Base-by-base conservation (phyloP, 35 echinoderm and acorn worm genomes). In the Stichopus chloronotus region DNA sequence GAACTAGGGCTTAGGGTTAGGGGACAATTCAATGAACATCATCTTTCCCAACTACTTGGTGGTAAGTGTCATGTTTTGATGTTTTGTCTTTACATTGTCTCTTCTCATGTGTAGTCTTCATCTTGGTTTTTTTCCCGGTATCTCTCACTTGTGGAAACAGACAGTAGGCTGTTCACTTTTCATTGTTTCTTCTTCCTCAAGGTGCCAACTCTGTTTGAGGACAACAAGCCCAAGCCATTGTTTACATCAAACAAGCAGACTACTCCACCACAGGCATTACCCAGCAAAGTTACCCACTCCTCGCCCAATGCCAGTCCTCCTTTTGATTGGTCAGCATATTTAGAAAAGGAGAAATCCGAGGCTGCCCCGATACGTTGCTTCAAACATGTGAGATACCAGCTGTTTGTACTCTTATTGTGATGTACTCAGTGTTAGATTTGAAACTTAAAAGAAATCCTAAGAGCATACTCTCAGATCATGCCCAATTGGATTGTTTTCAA, bases 201-300 rank as follows among this genome's bases (percentile, higher is more conserved):
- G 96, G 96, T 98, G 10, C 96, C 96, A 52, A 98, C 96, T 17
- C 58, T 98, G 52, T 98, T 98, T 87, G 94, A 95, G 92, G 90
- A 98, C 23, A 91, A 98, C 92, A 95, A 94, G 76, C 92, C 96
- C 9, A 93, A 94, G 61, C 96, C 94, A 19, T 77, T 98, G 13
- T 98, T 98, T 65, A 94, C 94, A 4, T 91, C 94, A 71, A 69
- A 86, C 20, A 76, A 91, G 10, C 71, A 91, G 8, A 8, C 59
- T 1, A 59, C 71, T 57, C 76, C 90, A 57, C 76, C 90, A 10
- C 78, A 91, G 90, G 52, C 21, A 7, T 30, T 24, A 25, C 54
- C 76, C 54, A 59, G 52, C 57, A 89, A 65, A n/a, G 76, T 78
- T 2, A 9, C 90, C 20, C 69, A 72, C 60, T 89, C 21, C 60